Evolutionary conservation across 2,888 invertebrate species (phyloP).

Genomic region (Mythimna loreyi): DNA sequence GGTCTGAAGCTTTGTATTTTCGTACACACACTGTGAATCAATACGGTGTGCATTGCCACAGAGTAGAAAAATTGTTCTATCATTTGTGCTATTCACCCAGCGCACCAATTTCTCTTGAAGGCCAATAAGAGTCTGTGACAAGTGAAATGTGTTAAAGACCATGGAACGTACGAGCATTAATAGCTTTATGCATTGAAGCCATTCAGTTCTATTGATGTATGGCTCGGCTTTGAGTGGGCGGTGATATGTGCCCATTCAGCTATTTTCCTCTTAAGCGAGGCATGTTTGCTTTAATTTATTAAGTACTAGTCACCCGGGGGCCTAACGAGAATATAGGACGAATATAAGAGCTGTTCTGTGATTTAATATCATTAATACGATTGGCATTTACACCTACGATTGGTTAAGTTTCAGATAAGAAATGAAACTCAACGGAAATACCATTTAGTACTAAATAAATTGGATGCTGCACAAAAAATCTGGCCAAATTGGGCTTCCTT

Average conservation of each 20-base stretch:
- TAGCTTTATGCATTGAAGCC: constrained; percentile 78
- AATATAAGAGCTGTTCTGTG: constrained; percentile 18
- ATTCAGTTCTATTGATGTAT: constrained; percentile 84
- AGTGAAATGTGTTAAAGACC: constrained; percentile 57
- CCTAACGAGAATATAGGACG: constrained; percentile 21
- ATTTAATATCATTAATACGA: constrained; percentile 40
- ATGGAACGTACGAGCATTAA: constrained; percentile 65
- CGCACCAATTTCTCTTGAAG: neutral
- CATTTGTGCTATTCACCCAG: constrained; percentile 17
- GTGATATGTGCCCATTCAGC: constrained; percentile 74
- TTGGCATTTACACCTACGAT: constrained; percentile 42
- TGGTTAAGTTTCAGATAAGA: constrained; percentile 16
- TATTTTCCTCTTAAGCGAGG: constrained; percentile 69
- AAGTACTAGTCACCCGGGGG: constrained; percentile 57
- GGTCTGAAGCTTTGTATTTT: constrained; percentile 63
- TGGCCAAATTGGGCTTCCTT: too few relatives aligned
- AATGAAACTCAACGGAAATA: constrained; percentile 1
- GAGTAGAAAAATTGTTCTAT: constrained; percentile 22
- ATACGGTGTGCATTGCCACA: constrained; percentile 44
- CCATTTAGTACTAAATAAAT: too few relatives aligned
- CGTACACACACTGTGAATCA: constrained; percentile 47
- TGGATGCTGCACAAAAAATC: too few relatives aligned
- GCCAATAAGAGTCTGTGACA: constrained; percentile 43
- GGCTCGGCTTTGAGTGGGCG: constrained; percentile 77
- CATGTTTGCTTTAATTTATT: constrained; percentile 72